phyloP scores from a whole-genome alignment of 2,888 invertebrate genomes.

The Drosophila silvestris region DNA sequence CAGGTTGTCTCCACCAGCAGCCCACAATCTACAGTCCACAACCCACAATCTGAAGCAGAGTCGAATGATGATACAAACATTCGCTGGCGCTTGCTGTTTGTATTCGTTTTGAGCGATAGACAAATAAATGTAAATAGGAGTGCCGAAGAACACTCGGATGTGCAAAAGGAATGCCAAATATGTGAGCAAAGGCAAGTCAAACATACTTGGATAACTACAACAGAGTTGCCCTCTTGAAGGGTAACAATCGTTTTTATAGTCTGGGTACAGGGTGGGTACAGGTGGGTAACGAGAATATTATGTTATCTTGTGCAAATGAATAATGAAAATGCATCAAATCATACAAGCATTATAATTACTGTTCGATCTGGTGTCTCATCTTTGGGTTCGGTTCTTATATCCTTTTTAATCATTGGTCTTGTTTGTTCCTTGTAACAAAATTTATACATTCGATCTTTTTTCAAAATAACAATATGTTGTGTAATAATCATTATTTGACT shows the following conservation, averaged over 20 bases:
- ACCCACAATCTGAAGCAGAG: neutral
- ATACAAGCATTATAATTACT: neutral
- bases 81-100: neutral
- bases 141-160: neutral
- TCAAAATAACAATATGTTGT: neutral
- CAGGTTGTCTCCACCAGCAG: slow-evolving; percentile 1
- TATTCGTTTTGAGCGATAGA: neutral
- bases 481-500: neutral
- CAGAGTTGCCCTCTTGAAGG: neutral
- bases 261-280: too few species aligned
- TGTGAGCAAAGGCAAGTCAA: neutral
- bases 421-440: too few species aligned
- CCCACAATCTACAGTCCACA: neutral
- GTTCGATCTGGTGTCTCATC: neutral
- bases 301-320: neutral
- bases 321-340: too few species aligned
- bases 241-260: neutral
- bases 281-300: too few species aligned
- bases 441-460: too few species aligned
- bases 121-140: neutral
- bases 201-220: neutral
- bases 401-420: neutral
- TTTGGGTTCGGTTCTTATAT: neutral
- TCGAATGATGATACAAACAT: neutral
- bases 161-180: neutral